phyloP scores from a whole-genome alignment of 2,888 invertebrate genomes.

The Vesta saturnalis region DNA sequence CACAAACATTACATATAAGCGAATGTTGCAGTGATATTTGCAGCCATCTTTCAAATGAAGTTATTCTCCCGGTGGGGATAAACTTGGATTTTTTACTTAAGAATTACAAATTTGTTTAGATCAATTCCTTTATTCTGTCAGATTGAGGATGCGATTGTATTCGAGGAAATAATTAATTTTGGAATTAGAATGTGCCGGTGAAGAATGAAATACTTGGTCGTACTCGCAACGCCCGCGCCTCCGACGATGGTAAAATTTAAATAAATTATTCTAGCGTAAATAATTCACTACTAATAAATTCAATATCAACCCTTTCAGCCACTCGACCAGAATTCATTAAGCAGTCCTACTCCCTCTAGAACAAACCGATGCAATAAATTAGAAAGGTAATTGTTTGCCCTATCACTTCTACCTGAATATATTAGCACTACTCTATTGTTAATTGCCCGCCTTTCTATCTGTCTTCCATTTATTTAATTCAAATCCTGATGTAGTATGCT shows the following conservation, averaged over 20 bases:
- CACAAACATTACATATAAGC: neutral
- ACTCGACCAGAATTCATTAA: constrained; percentile 52
- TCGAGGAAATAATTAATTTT: constrained; percentile 13
- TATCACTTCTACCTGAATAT: constrained; percentile 54
- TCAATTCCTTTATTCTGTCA: neutral
- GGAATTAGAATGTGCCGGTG: neutral
- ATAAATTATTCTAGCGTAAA: constrained; percentile 41
- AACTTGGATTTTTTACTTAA: neutral
- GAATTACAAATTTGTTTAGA: neutral
- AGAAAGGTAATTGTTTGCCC: constrained; percentile 53
- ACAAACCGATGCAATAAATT: constrained; percentile 53
- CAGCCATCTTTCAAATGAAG: too few relatives aligned
- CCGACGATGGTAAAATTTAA: constrained; percentile 30
- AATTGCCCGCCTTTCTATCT: constrained; percentile 47
- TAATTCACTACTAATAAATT: constrained; percentile 52
- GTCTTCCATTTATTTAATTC: constrained; percentile 44
- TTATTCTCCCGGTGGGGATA: neutral
- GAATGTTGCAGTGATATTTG: neutral
- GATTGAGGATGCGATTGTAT: neutral
- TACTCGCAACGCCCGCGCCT: neutral
- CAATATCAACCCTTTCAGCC: constrained; percentile 52
- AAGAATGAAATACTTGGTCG: constrained; percentile 8
- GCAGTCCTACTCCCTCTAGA: constrained; percentile 50
- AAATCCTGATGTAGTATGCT: constrained; percentile 33
- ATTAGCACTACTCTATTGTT: constrained; percentile 50